These are phyloP conservation scores for Etheostoma nigrum DNA, from an alignment of 2,797 vertebrate genomes.

Conservation along the genomic window DNA sequence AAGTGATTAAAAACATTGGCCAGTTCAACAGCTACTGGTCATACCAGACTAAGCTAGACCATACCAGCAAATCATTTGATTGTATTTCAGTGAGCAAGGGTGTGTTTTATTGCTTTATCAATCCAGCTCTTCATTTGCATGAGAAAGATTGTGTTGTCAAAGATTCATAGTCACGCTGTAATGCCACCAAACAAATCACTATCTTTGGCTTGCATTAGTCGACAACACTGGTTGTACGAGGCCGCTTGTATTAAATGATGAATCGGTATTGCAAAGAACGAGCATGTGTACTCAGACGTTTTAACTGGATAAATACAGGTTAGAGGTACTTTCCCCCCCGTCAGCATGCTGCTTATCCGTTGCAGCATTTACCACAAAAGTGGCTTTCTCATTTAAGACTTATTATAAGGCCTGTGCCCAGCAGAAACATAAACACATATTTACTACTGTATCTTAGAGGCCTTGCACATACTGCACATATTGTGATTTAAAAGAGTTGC, in stretches of 20 bases:
- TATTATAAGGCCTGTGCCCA: not conserved
- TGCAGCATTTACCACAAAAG: slow-evolving; percentile 22
- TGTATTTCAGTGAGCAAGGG: rapidly evolving
- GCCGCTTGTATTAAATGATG: slow-evolving; percentile 20
- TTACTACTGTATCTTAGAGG: not conserved
- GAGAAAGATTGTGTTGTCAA: not conserved
- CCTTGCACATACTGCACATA: not conserved
- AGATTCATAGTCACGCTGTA: not conserved
- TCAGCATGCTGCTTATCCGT: slow-evolving; percentile 32
- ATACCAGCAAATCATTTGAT: not conserved
- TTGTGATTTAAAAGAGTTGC: not conserved
- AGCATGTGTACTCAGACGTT: slow-evolving; percentile 22
- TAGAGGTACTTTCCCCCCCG: not conserved
- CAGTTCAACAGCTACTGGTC: no score
- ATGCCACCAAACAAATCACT: not conserved
- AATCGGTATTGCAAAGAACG: not conserved
- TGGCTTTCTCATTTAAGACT: not conserved
- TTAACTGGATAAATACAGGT: slow-evolving; percentile 50
- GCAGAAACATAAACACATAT: not conserved
- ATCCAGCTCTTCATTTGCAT: not conserved
- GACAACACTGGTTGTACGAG: not conserved
- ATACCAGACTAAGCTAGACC: not conserved
- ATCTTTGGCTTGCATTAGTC: not conserved
- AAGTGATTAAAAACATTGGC: no score
- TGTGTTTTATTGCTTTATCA: not conserved